Evolutionary conservation across 2,113 vertebrate species (phyloP), one percentile per base, ranked within the genome.

Genomic region (Eleginops maclovinus): DNA sequence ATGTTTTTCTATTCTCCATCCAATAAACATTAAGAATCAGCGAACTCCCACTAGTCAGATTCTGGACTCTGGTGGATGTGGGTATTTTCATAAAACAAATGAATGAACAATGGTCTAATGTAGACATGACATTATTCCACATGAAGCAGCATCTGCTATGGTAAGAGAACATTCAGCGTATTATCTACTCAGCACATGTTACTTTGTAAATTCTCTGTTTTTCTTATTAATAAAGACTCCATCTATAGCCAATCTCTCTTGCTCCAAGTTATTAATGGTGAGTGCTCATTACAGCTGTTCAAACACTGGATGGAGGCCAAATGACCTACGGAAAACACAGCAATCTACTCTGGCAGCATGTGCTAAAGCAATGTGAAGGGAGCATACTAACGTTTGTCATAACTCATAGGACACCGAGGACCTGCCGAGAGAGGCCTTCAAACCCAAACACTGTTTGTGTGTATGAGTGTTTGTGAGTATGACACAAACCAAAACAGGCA

Each of bases 291-390:
- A 95, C 91, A 96, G 91, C 93, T 96, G 94, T 93, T 96, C 93
- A 96, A 95, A 95, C 94, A 96, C 83, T 82, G 94, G 90, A 89
- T 86, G 90, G 91, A 89, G 89, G 90, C 93, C 95, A 97, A 96
- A 96, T 95, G 95, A 96, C 89, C 95, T 94, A 77, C 87, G 94
- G 94, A 96, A 97, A 97, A 96, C 94, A 97, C 74, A 90, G 92
- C 92, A 21, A 89, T 90, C 92, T 94, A 91, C 94, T 95, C 93
- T 72, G 93, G 92, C 91, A 94, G 91, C 81, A 55, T 92, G 94
- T 92, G 85, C 92, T 95, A 93, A 88, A 95, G 95, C 94, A 95
- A 96, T 92, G 94, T 91, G 88, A 94, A 91, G 90, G 87, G 84
- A 91, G 92, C 90, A 88, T 88, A 93, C 90, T 88, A 94, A 94